A percentile compares a stretch with the other conserved stretches of the same genome.
These are phyloP conservation scores for Dendroctonus ponderosae DNA, from an alignment of 1,140 invertebrate species.

Conservation along the genomic window DNA sequence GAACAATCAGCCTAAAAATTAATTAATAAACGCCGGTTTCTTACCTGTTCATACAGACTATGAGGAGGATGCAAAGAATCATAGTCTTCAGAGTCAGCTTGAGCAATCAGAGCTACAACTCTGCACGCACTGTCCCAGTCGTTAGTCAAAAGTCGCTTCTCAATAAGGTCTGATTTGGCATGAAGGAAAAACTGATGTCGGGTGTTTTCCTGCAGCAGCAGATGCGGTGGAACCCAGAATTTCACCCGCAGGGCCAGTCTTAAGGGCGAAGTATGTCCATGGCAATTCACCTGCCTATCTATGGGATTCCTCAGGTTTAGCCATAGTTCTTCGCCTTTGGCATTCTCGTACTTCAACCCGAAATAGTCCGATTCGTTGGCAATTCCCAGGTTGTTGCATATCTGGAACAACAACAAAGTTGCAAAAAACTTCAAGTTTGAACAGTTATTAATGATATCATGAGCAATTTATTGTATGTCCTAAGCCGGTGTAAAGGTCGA, in stretches of 20 bases:
- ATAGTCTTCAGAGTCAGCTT: constrained; percentile 69
- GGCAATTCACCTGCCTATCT: constrained; percentile 65
- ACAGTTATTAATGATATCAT: no score
- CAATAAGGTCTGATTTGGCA: constrained; percentile 70
- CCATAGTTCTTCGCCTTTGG: constrained; percentile 76
- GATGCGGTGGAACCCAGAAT: constrained; percentile 87
- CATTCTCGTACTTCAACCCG: constrained; percentile 71
- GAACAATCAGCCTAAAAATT: constrained; percentile 12
- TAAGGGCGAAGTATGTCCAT: constrained; percentile 55
- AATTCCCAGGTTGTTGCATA: constrained; percentile 76
- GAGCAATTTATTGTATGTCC: no score
- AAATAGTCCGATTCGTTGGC: constrained; percentile 86
- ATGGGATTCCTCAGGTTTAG: constrained; percentile 82
- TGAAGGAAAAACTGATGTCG: constrained; percentile 83
- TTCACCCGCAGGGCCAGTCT: constrained; percentile 70
- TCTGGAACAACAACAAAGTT: constrained; percentile 58
- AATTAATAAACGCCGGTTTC: background rate
- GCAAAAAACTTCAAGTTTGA: background rate
- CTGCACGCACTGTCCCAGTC: constrained; percentile 70
- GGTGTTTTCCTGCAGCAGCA: constrained; percentile 78
- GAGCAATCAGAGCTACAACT: constrained; percentile 73
- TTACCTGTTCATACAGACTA: constrained; percentile 61
- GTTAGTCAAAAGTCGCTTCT: constrained; percentile 65
- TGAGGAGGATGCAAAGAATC: constrained; percentile 59
- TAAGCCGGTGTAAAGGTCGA: no score